phyloP scores from a whole-genome alignment of 1,140 invertebrate species.

The Sesamia nonagrioides region DNA sequence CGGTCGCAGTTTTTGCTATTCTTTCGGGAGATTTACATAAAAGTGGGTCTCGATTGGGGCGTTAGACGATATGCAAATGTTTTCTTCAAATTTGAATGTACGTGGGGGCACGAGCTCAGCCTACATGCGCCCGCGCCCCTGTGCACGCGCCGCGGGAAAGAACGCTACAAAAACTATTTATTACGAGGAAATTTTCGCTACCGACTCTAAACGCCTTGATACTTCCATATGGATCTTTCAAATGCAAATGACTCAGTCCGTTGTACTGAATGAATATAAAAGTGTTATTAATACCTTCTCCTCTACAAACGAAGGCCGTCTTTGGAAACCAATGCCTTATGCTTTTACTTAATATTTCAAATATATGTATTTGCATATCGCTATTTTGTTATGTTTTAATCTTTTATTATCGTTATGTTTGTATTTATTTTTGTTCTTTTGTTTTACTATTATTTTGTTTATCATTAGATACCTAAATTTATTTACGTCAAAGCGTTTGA shows the following conservation, averaged over 20 bases:
- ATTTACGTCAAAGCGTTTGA: slow-evolving; percentile 62
- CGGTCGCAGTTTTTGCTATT: slow-evolving; percentile 81
- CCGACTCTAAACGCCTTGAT: slow-evolving; percentile 70
- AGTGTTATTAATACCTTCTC: too few species aligned
- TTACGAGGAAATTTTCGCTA: slow-evolving; percentile 73
- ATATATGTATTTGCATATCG: slow-evolving; percentile 83
- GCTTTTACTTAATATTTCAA: too few species aligned
- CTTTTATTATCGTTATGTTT: slow-evolving; percentile 83
- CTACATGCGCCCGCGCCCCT: slow-evolving; percentile 35
- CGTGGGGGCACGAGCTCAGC: slow-evolving; percentile 33
- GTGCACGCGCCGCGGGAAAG: slow-evolving; percentile 79
- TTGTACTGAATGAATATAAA: slow-evolving; percentile 58
- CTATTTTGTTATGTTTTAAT: slow-evolving; percentile 75
- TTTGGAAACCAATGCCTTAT: too few species aligned
- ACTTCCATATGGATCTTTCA: slow-evolving; percentile 73
- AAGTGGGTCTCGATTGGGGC: slow-evolving; percentile 77
- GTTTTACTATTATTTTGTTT: slow-evolving; percentile 81
- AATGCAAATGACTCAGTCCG: slow-evolving; percentile 75
- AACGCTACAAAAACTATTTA: slow-evolving; percentile 73
- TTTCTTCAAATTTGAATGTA: slow-evolving; percentile 81
- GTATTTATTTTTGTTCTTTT: slow-evolving; percentile 86
- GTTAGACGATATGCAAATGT: slow-evolving; percentile 87
- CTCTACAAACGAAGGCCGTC: too few species aligned
- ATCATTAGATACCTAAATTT: slow-evolving; percentile 69
- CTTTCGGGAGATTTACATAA: slow-evolving; percentile 81